These are phyloP conservation scores for Sebastes iracundus DNA, from an alignment of 2,797 vertebrate genomes.

Conservation along the genomic window DNA sequence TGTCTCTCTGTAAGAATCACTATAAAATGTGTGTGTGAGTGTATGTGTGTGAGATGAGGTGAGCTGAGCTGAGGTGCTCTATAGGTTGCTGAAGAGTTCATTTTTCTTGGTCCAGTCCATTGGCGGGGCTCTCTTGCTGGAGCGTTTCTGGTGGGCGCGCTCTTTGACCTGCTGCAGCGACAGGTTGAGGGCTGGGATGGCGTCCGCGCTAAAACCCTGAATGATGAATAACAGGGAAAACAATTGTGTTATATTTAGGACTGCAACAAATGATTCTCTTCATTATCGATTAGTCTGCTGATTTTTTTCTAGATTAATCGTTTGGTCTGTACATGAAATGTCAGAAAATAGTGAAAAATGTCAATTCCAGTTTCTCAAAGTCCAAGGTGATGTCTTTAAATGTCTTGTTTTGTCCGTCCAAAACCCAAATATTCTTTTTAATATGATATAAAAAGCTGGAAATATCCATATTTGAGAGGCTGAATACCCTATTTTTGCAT, in stretches of 20 bases:
- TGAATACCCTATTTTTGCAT: no score
- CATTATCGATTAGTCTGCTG: no score
- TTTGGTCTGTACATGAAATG: no score
- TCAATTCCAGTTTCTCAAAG: no score
- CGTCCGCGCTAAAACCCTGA: slow-evolving; percentile 55
- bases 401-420: no score
- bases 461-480: no score
- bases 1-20: slow-evolving; percentile 16
- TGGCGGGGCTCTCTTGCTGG: slow-evolving; percentile 91
- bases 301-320: no score
- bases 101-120: slow-evolving; percentile 99
- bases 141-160: slow-evolving; percentile 92
- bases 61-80: slow-evolving; percentile 44
- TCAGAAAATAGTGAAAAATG: no score
- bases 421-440: no score
- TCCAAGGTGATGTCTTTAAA: no score
- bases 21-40: background rate
- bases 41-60: slow-evolving; percentile 2
- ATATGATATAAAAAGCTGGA: no score
- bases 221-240: background rate
- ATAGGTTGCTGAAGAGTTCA: slow-evolving; percentile 97
- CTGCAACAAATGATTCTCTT: no score
- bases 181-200: slow-evolving; percentile 86
- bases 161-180: slow-evolving; percentile 93
- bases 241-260: background rate